These are phyloP conservation scores for Melieria crassipennis DNA, from an alignment of 2,888 invertebrate species.

Conservation along the genomic window DNA sequence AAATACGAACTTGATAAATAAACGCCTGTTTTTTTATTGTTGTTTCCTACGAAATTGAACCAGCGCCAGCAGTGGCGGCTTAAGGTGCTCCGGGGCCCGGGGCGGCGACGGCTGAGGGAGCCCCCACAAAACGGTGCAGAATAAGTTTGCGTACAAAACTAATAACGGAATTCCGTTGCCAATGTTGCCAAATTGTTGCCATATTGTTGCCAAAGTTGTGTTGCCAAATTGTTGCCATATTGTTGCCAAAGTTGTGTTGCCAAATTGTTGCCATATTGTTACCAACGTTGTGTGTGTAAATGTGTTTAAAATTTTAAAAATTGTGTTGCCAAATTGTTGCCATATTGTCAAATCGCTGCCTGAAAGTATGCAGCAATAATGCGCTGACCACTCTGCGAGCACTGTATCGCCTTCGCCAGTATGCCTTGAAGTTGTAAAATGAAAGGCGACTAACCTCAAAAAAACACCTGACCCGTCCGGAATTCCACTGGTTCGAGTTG, in stretches of 20 bases:
- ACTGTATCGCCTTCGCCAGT: conserved; percentile 9
- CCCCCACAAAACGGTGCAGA: too few relatives aligned
- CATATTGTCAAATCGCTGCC: neutral
- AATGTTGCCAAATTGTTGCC: neutral
- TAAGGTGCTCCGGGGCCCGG: too few relatives aligned
- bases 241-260: too few relatives aligned
- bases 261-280: neutral
- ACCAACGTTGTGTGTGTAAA: neutral
- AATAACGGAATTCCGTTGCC: neutral
- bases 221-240: too few relatives aligned
- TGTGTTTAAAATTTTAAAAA: too few relatives aligned
- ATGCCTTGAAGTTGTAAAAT: conserved; percentile 15
- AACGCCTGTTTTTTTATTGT: too few relatives aligned
- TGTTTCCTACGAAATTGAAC: too few relatives aligned
- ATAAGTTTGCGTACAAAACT: neutral
- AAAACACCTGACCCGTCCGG: conserved; percentile 24
- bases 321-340: too few relatives aligned
- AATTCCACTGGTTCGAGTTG: conserved; percentile 31
- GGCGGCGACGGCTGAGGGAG: too few relatives aligned
- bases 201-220: too few relatives aligned
- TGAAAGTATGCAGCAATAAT: neutral
- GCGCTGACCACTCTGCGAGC: neutral
- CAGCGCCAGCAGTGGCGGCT: too few relatives aligned
- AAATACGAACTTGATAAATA: too few relatives aligned
- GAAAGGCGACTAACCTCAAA: conserved; percentile 25